Conservation (phyloP, 2,888 invertebrate species). For the Steinernema hermaphroditum region DNA sequence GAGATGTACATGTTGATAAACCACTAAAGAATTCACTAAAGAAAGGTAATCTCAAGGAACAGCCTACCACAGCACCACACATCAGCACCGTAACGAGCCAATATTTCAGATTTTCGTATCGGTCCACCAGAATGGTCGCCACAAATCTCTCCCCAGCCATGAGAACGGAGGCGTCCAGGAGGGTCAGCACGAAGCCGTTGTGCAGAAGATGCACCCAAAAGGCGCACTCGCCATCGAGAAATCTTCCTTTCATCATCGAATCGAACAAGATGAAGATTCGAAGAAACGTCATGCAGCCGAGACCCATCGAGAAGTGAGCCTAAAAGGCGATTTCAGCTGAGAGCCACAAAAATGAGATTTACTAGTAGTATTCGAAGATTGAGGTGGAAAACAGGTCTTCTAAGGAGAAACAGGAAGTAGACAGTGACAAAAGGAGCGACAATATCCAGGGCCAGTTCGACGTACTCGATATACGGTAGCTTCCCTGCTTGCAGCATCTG, state of each 20-base stretch:
- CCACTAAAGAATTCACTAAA: not conserved
- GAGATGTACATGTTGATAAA: slow-evolving; percentile 10
- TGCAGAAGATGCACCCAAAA: slow-evolving; percentile 13
- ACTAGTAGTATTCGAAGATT: not conserved
- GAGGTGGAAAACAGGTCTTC: not conserved
- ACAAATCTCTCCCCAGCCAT: not conserved
- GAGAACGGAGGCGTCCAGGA: slow-evolving; percentile 5
- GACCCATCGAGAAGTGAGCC: not conserved
- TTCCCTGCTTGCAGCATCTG: not conserved
- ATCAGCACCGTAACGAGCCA: not conserved
- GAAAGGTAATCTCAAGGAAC: too few relatives aligned
- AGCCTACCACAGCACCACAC: not conserved
- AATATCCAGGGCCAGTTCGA: slow-evolving; percentile 6
- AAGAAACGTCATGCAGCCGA: not conserved
- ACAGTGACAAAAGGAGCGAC: not conserved
- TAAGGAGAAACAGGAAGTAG: slow-evolving; percentile 2
- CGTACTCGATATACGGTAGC: not conserved
- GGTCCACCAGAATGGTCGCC: not conserved
- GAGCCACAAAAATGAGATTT: not conserved
- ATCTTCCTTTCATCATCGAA: not conserved
- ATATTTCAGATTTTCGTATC: not conserved
- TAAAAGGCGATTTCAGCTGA: not conserved
- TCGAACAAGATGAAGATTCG: not conserved
- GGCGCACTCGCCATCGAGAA: not conserved
- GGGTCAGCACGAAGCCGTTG: slow-evolving; percentile 3